phyloP scores from a whole-genome alignment of 2,888 invertebrate genomes.

The Crioceris asparagi region DNA sequence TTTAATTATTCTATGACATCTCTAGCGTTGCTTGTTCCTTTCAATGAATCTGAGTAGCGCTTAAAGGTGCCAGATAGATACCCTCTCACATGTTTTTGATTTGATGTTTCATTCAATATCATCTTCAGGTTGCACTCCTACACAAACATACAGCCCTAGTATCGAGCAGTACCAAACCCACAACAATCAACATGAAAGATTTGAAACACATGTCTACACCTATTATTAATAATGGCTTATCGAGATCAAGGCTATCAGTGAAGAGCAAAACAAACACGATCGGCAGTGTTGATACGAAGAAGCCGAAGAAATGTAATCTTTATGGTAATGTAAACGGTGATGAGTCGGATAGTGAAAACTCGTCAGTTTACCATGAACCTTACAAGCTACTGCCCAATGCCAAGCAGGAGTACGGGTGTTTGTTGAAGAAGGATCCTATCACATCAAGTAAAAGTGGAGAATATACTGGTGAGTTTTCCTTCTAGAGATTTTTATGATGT shows the following conservation, averaged over 20 bases:
- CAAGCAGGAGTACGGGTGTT: conserved; percentile 42
- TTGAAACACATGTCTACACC: conserved; percentile 46
- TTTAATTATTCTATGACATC: no score
- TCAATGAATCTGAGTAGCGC: no score
- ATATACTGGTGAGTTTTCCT: conserved; percentile 41
- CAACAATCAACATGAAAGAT: conserved; percentile 49
- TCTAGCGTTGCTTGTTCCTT: no score
- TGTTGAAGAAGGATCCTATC: conserved; percentile 41
- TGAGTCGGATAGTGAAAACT: conserved; percentile 46
- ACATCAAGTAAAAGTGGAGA: conserved; percentile 44
- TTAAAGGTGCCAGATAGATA: no score
- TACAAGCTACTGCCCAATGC: conserved; percentile 42
- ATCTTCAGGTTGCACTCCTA: conserved; percentile 46
- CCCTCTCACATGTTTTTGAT: no score
- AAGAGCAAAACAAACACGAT: conserved; percentile 36
- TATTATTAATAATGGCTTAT: conserved; percentile 44
- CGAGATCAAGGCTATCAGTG: conserved; percentile 41
- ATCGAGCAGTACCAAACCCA: conserved; percentile 44
- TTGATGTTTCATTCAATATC: no score
- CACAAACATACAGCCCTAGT: conserved; percentile 52
- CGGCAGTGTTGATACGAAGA: conserved; percentile 31
- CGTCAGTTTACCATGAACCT: conserved; percentile 47
- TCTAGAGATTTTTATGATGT: no score
- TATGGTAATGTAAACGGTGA: conserved; percentile 41
- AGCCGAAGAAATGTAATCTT: conserved; percentile 35